These are phyloP conservation scores for Phengaris alcon DNA, from an alignment of 2,888 invertebrate species.

Conservation along the genomic window DNA sequence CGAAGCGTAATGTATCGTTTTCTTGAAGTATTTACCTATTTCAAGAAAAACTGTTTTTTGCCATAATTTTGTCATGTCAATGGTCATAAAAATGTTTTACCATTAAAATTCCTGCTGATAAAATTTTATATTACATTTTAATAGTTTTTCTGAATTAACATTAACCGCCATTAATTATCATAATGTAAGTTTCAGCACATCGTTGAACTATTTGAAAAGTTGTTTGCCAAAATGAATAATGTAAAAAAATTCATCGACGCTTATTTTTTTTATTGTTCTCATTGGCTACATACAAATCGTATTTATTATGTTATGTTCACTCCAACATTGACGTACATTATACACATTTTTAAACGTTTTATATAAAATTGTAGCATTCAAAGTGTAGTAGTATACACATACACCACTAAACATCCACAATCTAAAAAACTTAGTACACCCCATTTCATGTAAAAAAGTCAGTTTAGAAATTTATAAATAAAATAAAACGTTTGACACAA, in stretches of 20 bases:
- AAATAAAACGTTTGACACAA: neutral
- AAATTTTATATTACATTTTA: too few relatives aligned
- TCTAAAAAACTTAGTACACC: neutral
- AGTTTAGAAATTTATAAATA: conserved; percentile 8
- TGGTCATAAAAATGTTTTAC: too few relatives aligned
- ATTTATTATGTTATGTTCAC: neutral
- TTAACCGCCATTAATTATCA: neutral
- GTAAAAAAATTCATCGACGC: conserved; percentile 21
- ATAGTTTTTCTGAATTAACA: neutral
- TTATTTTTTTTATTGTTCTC: neutral
- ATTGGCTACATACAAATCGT: neutral
- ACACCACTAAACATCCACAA: neutral
- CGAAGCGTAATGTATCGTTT: too few relatives aligned
- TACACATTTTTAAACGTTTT: conserved; percentile 73
- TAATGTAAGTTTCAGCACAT: neutral
- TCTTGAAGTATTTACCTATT: too few relatives aligned
- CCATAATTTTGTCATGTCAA: too few relatives aligned
- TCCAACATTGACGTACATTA: conserved; percentile 47
- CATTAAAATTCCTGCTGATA: too few relatives aligned
- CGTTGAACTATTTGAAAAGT: neutral
- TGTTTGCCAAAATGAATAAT: conserved; percentile 4
- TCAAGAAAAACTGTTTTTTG: too few relatives aligned
- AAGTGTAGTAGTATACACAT: conserved; percentile 46
- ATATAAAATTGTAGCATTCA: conserved; percentile 56
- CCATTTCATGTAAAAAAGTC: neutral